Base-by-base conservation (phyloP, 2,797 vertebrate genomes). In the Enteromius treurensis region DNA sequence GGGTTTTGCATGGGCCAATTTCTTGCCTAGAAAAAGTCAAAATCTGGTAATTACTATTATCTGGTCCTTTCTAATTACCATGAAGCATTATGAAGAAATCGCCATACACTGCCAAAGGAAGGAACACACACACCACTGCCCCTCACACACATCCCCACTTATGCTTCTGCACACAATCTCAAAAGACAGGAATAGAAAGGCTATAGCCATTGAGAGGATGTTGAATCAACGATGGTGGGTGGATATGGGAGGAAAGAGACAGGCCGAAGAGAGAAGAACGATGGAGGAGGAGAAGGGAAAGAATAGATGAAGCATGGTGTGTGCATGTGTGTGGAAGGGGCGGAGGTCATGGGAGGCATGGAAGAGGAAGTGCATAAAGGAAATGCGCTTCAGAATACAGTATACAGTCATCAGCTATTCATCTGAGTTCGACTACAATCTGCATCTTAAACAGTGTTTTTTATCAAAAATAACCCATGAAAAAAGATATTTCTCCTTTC, bases 281-380 rank as follows among this genome's bases (percentile, higher is more conserved):
- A 78, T 34, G 64, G 64, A 68, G 60, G 62, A 11, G 53, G 49
- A 80, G 23, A 68, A 68, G 3, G n/a, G 14, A 53, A 82, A 84
- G 40, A 70, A 77, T 17, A 68, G 70, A 86, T 60, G 21, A 64
- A 60, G 67, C 32, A 55, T 67, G 67, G 65, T 82, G 71, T 55
- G 11, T 77, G 62, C 45, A n/a, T 26, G 14, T 80, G 47, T 70
- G 62, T 79, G 37, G 62, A 26, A 78, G 19, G 42, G 81, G 82
- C 62, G 60, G 65, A 82, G 34, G 69, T 84, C 49, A 75, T 40
- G 62, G 37, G 74, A 69, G 84, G 87, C 37, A 80, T 62, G 34
- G 75, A 79, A 76, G 14, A 86, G 84, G 84, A n/a, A 82, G 80
- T 80, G 84, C 58, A 77, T 42, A 62, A 42, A 71, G 75, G 29